A percentile compares a stretch with the other conserved stretches of the same genome.
Conservation (phyloP, 2,888 invertebrate species). For the Sarcophaga subvicina region DNA sequence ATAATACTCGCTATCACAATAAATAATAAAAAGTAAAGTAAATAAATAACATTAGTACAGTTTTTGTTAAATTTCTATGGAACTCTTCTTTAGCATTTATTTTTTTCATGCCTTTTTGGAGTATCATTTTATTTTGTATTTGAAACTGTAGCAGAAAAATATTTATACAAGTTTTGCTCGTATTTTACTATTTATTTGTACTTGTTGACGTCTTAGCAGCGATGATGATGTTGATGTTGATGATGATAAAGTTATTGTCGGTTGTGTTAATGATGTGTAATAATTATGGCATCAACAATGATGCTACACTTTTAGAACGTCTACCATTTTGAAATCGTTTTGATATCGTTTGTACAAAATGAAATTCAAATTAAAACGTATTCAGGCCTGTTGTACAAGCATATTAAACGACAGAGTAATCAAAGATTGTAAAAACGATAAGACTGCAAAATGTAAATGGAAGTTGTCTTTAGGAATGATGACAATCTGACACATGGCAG, state of each 20-base stretch:
- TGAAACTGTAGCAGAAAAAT: conserved; percentile 9
- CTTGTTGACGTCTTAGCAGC: background rate
- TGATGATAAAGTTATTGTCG: background rate
- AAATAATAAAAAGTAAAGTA: conserved; percentile 33
- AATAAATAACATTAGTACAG: conserved; percentile 34
- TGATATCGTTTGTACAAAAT: conserved; percentile 10
- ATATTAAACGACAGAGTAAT: background rate
- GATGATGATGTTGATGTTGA: conserved; percentile 11
- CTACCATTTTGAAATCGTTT: conserved; percentile 40
- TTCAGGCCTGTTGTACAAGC: background rate
- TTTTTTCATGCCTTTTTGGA: background rate
- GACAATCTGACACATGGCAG: background rate
- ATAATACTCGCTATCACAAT: conserved; percentile 14
- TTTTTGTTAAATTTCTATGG: conserved; percentile 24
- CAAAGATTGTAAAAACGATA: conserved; percentile 8
- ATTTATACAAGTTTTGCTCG: conserved; percentile 14
- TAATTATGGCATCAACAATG: conserved; percentile 29
- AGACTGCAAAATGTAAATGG: background rate
- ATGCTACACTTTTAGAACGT: background rate
- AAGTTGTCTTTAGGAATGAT: background rate
- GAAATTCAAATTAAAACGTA: too few relatives aligned
- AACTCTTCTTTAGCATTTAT: conserved; percentile 7
- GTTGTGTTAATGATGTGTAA: conserved; percentile 12
- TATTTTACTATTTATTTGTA: conserved; percentile 3
- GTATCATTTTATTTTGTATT: background rate